phyloP scores from a whole-genome alignment of 2,888 invertebrate species.

The Noctua janthe region DNA sequence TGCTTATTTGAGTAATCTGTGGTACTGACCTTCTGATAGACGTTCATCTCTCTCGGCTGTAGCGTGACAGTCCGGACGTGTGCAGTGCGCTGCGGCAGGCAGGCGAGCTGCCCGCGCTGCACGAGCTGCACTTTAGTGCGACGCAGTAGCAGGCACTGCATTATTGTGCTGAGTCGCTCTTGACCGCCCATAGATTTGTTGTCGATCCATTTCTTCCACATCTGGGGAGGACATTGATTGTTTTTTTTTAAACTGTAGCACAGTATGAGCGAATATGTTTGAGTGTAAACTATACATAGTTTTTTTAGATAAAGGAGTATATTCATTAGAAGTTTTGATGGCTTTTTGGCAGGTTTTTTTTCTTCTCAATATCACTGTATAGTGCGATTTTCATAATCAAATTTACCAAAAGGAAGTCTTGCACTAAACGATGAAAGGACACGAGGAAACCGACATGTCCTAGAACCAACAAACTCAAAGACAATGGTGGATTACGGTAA shows the following conservation, averaged over 20 bases:
- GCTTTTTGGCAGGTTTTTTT: no score
- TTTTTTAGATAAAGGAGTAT: background rate
- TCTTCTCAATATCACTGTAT: no score
- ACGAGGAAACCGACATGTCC: no score
- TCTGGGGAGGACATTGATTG: slow-evolving; percentile 79
- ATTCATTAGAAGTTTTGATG: no score
- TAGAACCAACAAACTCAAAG: no score
- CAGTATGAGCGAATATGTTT: background rate
- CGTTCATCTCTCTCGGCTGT: slow-evolving; percentile 92
- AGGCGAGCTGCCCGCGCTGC: slow-evolving; percentile 90
- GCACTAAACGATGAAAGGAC: no score
- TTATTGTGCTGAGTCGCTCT: slow-evolving; percentile 95
- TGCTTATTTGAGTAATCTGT: no score
- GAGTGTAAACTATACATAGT: background rate
- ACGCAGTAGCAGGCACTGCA: slow-evolving; percentile 96
- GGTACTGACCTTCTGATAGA: slow-evolving; percentile 91
- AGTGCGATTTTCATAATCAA: no score
- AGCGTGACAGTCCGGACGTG: slow-evolving; percentile 91
- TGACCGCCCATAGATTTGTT: slow-evolving; percentile 94
- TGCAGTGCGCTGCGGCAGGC: slow-evolving; percentile 91
- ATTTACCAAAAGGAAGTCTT: no score
- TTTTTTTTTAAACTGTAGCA: background rate
- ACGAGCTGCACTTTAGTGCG: slow-evolving; percentile 96
- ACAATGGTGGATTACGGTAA: no score
- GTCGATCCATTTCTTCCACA: slow-evolving; percentile 98